Evolutionary conservation across 2,113 vertebrate species (phyloP), one percentile per base, ranked within the genome.

Genomic region (Lycocorax pyrrhopterus): DNA sequence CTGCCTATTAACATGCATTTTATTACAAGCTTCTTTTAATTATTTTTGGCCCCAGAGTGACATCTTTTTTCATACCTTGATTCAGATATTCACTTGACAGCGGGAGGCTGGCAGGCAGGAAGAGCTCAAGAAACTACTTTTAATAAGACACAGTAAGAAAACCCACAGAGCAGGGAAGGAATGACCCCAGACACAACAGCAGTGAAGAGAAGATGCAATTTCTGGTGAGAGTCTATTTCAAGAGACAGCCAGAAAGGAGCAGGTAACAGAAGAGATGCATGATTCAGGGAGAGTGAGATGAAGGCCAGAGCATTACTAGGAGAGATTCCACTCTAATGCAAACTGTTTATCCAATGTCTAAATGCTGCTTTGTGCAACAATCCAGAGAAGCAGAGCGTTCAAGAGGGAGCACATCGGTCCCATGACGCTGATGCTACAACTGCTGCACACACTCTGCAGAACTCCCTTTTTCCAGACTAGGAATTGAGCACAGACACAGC

Each of bases 311-410:
- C 64, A 86, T 55, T 53, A n/a, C 75, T 39, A 63, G 60, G 33
- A 74, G 51, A 90, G 80, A 87, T 91, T 87, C 84, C 91, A 78
- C 47, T n/a, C 52, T 81, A 72, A 78, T 16, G 27, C 35, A 71
- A 90, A 89, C 66, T 87, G 68, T 84, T 95, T 84, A 92, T 75
- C 64, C 75, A 63, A 23, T 64, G 79, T 62, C 90, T 77, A 71
- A 95, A 92, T 37, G 64, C 56, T 72, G 44, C 69, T 87, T 60
- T 44, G 69, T 87, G 80, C 84, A 72, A 44, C 49, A 66, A 49
- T 30, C 32, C 82, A 85, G 46, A 79, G 72, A 33, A 88, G 68
- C 0, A 49, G 72, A 81, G 76, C 4, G 2, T 13, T 71, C 33
- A 81, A 51, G 44, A 87, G 47, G 1, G 0, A 93, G 76, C 3